Evolutionary conservation across 2,797 vertebrate genomes (phyloP).

Genomic region (Gymnopithys bicolor): DNA sequence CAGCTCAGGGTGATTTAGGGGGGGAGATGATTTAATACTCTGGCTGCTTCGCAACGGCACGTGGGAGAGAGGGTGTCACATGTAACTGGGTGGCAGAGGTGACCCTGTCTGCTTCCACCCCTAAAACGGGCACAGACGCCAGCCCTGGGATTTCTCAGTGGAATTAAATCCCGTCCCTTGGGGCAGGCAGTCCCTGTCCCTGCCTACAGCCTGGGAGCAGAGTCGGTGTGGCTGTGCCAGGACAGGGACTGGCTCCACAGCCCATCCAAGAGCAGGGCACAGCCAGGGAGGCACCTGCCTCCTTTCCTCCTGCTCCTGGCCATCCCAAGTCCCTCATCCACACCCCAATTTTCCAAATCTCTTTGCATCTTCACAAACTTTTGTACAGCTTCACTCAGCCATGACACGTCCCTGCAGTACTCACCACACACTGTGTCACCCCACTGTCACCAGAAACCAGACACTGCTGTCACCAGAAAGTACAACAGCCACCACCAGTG

Average conservation of each 20-base stretch:
- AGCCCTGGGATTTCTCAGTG: neutral
- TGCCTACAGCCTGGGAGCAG: fast-evolving
- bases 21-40: neutral
- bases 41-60: fast-evolving
- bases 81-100: neutral
- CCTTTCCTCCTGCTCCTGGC: fast-evolving
- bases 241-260: neutral
- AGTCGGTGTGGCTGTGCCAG: fast-evolving
- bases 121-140: fast-evolving
- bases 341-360: neutral
- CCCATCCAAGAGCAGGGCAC: neutral
- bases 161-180: fast-evolving
- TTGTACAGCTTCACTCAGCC: neutral
- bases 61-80: fast-evolving
- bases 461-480: neutral
- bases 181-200: neutral
- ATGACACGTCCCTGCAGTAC: neutral
- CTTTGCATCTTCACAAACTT: neutral
- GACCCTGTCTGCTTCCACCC: neutral
- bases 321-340: fast-evolving
- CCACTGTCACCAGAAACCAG: neutral
- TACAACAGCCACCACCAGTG: neutral
- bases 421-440: neutral
- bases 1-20: neutral
- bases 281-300: neutral